Percentiles rank a stretch among this genome's conserved stretches.
phyloP scores from a whole-genome alignment of 2,888 invertebrate genomes.

The Herminia tarsipennalis region DNA sequence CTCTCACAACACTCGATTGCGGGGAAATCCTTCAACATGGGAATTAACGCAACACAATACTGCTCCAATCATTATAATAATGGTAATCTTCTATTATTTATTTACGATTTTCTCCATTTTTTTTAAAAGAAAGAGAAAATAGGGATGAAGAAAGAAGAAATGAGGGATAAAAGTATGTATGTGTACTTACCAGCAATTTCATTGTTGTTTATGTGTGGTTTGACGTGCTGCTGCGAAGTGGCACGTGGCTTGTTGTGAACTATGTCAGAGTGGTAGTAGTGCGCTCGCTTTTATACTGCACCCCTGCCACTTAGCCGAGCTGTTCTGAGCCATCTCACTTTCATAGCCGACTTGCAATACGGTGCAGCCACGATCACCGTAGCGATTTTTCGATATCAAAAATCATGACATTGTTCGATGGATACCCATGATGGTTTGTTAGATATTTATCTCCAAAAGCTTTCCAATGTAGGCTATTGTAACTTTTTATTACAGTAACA shows the following conservation, averaged over 20 bases:
- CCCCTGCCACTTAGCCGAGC: constrained; percentile 80
- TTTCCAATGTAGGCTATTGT: too few species aligned
- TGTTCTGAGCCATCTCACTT: constrained; percentile 77
- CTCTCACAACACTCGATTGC: constrained; percentile 66
- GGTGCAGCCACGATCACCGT: constrained; percentile 57
- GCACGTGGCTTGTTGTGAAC: constrained; percentile 77
- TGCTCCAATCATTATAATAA: constrained; percentile 33
- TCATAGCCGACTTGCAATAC: constrained; percentile 72
- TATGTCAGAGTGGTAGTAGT: constrained; percentile 81
- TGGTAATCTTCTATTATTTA: constrained; percentile 1
- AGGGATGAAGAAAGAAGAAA: constrained; percentile 30
- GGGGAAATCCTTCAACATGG: constrained; percentile 55
- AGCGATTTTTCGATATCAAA: constrained; percentile 58
- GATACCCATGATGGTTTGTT: constrained; percentile 27
- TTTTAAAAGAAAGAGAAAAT: constrained; percentile 5
- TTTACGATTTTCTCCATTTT: not conserved
- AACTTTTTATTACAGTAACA: too few species aligned
- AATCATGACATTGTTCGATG: constrained; percentile 52
- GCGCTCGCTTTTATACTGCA: constrained; percentile 82
- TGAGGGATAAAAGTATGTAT: constrained; percentile 25
- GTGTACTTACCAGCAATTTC: constrained; percentile 80
- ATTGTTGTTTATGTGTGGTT: constrained; percentile 67
- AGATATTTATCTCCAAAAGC: constrained; percentile 40
- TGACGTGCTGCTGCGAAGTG: constrained; percentile 65
- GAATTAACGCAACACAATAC: constrained; percentile 40